Percentiles rank a stretch among this genome's conserved stretches.
Conservation (phyloP, 2,888 invertebrate species). For the Phalera bucephala region DNA sequence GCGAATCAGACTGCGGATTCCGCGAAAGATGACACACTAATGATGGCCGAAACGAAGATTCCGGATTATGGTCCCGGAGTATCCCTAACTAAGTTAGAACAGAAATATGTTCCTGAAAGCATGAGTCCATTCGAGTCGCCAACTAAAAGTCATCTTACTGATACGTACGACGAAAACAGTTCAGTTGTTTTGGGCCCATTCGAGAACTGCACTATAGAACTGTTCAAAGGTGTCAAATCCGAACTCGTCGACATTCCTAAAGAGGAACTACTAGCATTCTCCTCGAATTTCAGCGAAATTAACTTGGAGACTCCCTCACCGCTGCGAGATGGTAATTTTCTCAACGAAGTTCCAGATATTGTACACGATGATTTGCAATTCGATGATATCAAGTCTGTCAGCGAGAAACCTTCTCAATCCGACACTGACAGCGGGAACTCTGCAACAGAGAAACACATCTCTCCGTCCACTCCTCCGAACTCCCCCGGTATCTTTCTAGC, state of each 20-base stretch:
- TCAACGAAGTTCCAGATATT: slow-evolving; percentile 76
- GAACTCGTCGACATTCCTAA: slow-evolving; percentile 68
- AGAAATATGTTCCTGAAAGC: slow-evolving; percentile 54
- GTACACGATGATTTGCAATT: slow-evolving; percentile 57
- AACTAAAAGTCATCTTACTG: slow-evolving; percentile 70
- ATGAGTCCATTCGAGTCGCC: slow-evolving; percentile 74
- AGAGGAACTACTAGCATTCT: slow-evolving; percentile 78
- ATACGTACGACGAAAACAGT: slow-evolving; percentile 75
- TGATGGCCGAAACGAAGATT: slow-evolving; percentile 46
- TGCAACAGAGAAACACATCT: slow-evolving; percentile 60
- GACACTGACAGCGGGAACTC: slow-evolving; percentile 49
- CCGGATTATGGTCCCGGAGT: slow-evolving; percentile 45
- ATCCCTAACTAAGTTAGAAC: slow-evolving; percentile 53
- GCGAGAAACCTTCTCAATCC: slow-evolving; percentile 49
- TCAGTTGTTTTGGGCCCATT: slow-evolving; percentile 84
- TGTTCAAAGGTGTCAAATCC: slow-evolving; percentile 76
- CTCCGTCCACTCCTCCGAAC: slow-evolving; percentile 71
- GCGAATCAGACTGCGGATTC: slow-evolving; percentile 46
- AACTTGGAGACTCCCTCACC: slow-evolving; percentile 76
- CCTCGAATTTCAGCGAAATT: slow-evolving; percentile 79
- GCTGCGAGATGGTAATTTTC: slow-evolving; percentile 67
- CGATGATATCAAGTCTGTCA: slow-evolving; percentile 53
- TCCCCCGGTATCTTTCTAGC: slow-evolving; percentile 69
- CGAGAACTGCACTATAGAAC: slow-evolving; percentile 79
- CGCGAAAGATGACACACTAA: slow-evolving; percentile 30